Evolutionary conservation across 2,888 invertebrate genomes (phyloP).

Genomic region (Nycteola revayana): DNA sequence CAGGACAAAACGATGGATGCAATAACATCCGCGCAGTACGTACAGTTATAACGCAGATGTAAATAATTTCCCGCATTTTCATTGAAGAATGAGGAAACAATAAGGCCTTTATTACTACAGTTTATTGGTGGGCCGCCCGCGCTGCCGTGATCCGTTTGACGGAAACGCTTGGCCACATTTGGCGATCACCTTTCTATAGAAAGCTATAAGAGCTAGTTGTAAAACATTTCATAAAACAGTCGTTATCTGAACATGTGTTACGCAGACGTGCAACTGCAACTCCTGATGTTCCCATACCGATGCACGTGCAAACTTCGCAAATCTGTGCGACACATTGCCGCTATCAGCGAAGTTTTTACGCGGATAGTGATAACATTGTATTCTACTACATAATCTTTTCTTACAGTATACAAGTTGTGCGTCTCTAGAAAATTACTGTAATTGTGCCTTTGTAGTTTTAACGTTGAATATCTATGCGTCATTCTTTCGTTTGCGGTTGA

Average conservation of each 20-base stretch:
- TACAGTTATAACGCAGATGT: slow-evolving; percentile 24
- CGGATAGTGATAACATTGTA: slow-evolving; percentile 36
- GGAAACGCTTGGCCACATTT: slow-evolving; percentile 57
- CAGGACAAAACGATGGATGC: slow-evolving; percentile 12
- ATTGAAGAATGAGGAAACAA: slow-evolving; percentile 43
- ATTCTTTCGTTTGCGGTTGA: too few species aligned
- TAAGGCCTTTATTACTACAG: slow-evolving; percentile 35
- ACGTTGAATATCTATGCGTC: too few species aligned
- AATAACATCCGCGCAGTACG: slow-evolving; percentile 16
- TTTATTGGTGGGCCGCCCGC: slow-evolving; percentile 31
- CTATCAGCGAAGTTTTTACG: slow-evolving; percentile 39
- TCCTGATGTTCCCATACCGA: slow-evolving; percentile 49
- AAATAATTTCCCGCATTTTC: slow-evolving; percentile 26
- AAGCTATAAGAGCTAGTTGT: slow-evolving; percentile 63
- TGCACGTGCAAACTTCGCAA: slow-evolving; percentile 72
- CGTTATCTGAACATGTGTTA: slow-evolving; percentile 63
- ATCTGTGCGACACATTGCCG: slow-evolving; percentile 72
- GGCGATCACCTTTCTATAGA: slow-evolving; percentile 74
- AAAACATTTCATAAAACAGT: slow-evolving; percentile 73
- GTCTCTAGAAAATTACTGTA: too few species aligned
- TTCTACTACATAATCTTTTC: too few species aligned
- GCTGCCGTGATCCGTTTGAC: slow-evolving; percentile 37
- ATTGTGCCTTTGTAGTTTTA: too few species aligned
- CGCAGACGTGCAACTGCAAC: slow-evolving; percentile 46
- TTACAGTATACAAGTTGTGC: too few species aligned